These are phyloP conservation scores for Scolanthus callimorphus DNA, from an alignment of 92 coral and sea anemone species.

Conservation along the genomic window DNA sequence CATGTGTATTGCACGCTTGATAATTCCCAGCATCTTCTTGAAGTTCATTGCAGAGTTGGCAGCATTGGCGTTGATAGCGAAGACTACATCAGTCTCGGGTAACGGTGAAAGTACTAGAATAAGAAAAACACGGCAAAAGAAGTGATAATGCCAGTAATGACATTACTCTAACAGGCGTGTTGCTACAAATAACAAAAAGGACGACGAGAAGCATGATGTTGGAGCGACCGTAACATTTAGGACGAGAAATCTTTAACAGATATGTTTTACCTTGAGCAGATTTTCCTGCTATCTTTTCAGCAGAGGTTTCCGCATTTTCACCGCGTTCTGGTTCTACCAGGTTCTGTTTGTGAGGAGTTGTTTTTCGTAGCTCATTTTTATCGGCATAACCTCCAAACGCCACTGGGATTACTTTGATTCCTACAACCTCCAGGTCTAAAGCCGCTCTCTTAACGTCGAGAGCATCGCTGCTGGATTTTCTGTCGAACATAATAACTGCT, in stretches of 20 bases:
- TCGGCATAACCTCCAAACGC: conserved; percentile 54
- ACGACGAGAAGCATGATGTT: too few relatives aligned
- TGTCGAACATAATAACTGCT: conserved; percentile 51
- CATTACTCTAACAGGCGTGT: too few relatives aligned
- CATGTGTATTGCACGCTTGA: conserved; percentile 45
- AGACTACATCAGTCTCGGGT: conserved; percentile 50
- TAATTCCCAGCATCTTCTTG: conserved; percentile 64
- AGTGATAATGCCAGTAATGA: too few relatives aligned
- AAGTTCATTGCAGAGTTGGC: conserved; percentile 41
- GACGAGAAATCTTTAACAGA: too few relatives aligned
- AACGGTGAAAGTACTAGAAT: conserved; percentile 21
- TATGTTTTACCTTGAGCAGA: conserved; percentile 54
- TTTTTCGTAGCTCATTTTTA: conserved; percentile 23
- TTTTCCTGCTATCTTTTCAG: conserved; percentile 51
- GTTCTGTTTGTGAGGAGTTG: conserved; percentile 57
- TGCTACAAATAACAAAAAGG: too few relatives aligned
- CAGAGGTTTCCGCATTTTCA: conserved; percentile 39
- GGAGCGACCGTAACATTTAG: too few relatives aligned
- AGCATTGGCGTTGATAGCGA: conserved; percentile 70
- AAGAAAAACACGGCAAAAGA: conserved; percentile 2
- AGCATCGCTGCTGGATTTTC: conserved; percentile 27
- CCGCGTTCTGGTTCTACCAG: conserved; percentile 38
- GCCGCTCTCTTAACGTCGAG: conserved; percentile 27
- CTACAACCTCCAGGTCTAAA: conserved; percentile 38
- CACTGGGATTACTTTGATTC: conserved; percentile 67